These are phyloP conservation scores for Ptyas mucosa DNA, from an alignment of 2,113 vertebrate genomes.

Conservation along the genomic window DNA sequence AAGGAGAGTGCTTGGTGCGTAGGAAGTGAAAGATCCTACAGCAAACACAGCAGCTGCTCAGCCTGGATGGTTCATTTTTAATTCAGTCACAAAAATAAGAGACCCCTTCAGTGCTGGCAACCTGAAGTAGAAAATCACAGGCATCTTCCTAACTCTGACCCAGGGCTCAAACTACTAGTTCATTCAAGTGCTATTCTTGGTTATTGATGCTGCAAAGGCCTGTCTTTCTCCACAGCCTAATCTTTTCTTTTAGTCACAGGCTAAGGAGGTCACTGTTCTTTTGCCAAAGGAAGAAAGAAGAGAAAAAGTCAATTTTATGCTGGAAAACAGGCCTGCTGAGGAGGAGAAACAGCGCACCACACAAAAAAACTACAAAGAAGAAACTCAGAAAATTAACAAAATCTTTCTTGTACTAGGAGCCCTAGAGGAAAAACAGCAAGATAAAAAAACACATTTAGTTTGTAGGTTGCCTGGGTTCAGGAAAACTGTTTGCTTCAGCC, in stretches of 20 bases:
- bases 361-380: background rate
- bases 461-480: background rate
- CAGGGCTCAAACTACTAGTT: background rate
- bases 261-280: background rate
- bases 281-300: background rate
- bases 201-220: background rate
- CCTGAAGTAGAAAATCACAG: background rate
- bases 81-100: background rate
- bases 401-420: background rate
- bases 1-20: background rate
- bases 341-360: background rate
- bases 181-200: background rate
- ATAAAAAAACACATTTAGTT: background rate
- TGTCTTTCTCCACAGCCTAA: background rate
- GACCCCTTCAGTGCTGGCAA: background rate
- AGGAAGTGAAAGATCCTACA: constrained; percentile 17
- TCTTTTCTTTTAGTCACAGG: background rate
- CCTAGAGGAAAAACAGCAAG: constrained; percentile 5
- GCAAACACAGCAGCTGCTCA: background rate
- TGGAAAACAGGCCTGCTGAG: background rate
- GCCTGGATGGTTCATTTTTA: constrained; percentile 2
- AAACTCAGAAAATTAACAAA: background rate
- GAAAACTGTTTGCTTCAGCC: background rate
- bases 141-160: background rate
- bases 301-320: background rate